Base-by-base conservation (phyloP, 2,113 vertebrate genomes). In the Copsychus sechellarum region DNA sequence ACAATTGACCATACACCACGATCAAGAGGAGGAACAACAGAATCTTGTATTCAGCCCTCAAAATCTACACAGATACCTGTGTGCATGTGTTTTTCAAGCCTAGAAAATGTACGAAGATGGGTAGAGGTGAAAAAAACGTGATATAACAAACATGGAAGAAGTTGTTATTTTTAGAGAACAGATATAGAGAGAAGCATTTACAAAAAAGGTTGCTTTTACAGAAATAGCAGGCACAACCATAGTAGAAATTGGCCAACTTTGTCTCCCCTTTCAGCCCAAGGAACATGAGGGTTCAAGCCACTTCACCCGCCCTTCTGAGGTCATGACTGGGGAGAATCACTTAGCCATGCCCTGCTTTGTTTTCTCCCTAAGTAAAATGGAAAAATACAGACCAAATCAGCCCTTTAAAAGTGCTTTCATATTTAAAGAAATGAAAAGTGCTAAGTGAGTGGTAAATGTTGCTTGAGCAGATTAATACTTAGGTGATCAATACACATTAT, bases 401-500 rank as follows among this genome's bases (percentile, higher is more conserved):
- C 20, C 65, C 92, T 92, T 86, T 64, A 74, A 53, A 96, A 78
- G 21, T 56, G 40, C 48, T 67, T 90, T 93, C 80, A 88, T 65
- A 57, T 82, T 92, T 90, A 92, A 94, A 90, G 87, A 93, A 92
- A 92, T 94, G 57, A 94, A 90, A 96, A 93, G 51, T 88, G 65
- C 76, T 81, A 96, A 93, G 60, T 2, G 15, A 95, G 61, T 88
- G 31, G 71, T 83, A 95, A 90, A 90, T 83, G 91, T 81, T 93
- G 54, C 92, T 95, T 88, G 43, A 73, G 80, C 34, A 96, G 88
- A 90, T 94, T 96, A 93, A 95, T 96, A 94, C 67, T 84, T 83
- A 12, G 17, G 33, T 88, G 69, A 95, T 96, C 93, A 81, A 94
- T 96, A 98, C 54, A 83, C 97, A 97, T 97, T 97, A 98, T 84